Conservation (phyloP, 35 echinoderm and acorn worm species). For the Stichopus chloronotus region DNA sequence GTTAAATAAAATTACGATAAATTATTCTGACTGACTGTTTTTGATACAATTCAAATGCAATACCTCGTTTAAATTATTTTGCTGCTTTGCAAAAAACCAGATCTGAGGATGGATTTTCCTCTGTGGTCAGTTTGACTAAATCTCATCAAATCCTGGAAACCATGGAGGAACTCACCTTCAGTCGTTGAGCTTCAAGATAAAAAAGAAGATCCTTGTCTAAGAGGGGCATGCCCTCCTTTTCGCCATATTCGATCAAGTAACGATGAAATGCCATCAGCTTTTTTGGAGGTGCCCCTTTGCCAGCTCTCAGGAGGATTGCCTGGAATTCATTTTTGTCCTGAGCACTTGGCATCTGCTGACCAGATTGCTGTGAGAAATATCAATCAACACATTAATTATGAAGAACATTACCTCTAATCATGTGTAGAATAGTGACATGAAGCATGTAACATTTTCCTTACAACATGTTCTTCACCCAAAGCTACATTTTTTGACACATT, state of each 20-base stretch:
- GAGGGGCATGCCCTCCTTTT: conserved; percentile 74
- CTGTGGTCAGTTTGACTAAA: too few relatives aligned
- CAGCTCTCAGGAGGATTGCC: conserved; percentile 63
- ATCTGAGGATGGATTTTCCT: too few relatives aligned
- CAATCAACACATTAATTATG: too few relatives aligned
- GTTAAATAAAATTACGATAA: background rate
- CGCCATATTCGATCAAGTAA: conserved; percentile 89
- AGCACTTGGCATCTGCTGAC: conserved; percentile 81
- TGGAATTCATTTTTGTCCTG: conserved; percentile 98
- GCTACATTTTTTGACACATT: too few relatives aligned
- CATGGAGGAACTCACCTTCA: conserved; percentile 64
- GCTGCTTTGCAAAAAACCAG: too few relatives aligned
- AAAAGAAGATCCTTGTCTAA: conserved; percentile 93
- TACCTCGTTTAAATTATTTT: too few relatives aligned
- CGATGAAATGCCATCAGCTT: conserved; percentile 93
- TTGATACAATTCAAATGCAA: too few relatives aligned
- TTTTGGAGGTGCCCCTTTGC: conserved; percentile 64
- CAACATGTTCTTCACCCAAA: background rate
- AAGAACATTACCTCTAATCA: too few relatives aligned
- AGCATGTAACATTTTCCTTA: too few relatives aligned
- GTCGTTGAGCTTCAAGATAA: conserved; percentile 92
- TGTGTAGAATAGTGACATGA: too few relatives aligned
- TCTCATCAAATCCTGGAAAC: too few relatives aligned
- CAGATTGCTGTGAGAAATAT: conserved; percentile 74
- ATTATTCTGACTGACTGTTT: background rate